phyloP scores from a whole-genome alignment of 2,113 vertebrate genomes.

The Chloroceryle aenea region DNA sequence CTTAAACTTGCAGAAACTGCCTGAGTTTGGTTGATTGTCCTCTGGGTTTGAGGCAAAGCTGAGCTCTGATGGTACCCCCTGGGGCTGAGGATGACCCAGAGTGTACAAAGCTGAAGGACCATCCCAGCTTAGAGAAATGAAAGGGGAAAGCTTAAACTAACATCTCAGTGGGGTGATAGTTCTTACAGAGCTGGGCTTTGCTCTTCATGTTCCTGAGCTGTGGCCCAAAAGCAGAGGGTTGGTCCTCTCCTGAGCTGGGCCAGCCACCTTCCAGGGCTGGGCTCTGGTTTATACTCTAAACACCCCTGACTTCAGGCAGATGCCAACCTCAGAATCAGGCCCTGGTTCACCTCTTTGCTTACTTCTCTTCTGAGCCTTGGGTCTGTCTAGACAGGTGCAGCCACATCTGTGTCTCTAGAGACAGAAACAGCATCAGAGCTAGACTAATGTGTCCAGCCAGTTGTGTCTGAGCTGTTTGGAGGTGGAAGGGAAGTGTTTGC shows the following conservation, averaged over 20 bases:
- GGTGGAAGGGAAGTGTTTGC: too few relatives aligned
- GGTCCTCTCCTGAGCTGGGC: background rate
- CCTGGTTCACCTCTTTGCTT: background rate
- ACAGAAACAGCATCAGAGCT: background rate
- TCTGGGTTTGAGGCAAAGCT: background rate
- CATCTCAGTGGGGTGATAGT: fast-evolving
- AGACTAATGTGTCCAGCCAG: too few relatives aligned
- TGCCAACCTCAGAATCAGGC: background rate
- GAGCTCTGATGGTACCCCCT: fast-evolving
- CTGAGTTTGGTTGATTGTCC: background rate
- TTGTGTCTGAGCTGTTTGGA: too few relatives aligned
- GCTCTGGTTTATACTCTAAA: fast-evolving
- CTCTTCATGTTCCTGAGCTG: background rate
- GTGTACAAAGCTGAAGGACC: background rate
- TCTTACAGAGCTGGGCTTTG: background rate
- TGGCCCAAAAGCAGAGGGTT: background rate
- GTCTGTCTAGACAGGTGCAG: background rate
- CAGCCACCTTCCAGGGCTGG: background rate
- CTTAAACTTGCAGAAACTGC: background rate
- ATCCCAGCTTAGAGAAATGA: background rate
- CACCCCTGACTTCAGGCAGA: fast-evolving
- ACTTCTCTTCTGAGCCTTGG: background rate
- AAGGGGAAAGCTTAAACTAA: background rate
- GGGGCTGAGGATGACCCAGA: background rate
- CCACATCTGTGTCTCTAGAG: background rate